phyloP scores from a whole-genome alignment of 1,140 invertebrate species.

The Musca vetustissima region DNA sequence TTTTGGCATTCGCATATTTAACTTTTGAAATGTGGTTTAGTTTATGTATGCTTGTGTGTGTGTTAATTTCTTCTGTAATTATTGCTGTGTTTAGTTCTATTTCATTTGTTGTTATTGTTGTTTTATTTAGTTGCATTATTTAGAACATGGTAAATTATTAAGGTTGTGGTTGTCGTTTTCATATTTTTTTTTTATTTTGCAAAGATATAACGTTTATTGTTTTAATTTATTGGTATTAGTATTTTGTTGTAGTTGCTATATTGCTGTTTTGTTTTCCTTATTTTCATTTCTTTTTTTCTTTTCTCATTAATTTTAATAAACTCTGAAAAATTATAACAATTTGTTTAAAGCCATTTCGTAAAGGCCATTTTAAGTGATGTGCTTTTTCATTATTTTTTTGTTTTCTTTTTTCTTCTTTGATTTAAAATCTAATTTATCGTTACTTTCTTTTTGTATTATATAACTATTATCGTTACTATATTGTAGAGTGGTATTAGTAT shows the following conservation, averaged over 20 bases:
- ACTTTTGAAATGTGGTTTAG: too few species aligned
- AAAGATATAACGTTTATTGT: too few species aligned
- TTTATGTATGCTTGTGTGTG: too few species aligned
- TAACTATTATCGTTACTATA: too few species aligned
- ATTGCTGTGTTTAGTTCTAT: background rate
- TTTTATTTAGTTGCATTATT: background rate
- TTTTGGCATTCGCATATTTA: too few species aligned
- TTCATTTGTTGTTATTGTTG: background rate
- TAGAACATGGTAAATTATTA: too few species aligned
- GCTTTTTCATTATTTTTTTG: background rate
- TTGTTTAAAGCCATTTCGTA: conserved; percentile 21
- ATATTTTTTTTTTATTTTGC: background rate
- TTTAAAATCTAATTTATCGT: conserved; percentile 17
- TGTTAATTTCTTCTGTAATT: too few species aligned
- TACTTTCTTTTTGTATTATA: background rate
- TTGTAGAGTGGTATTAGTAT: too few species aligned
- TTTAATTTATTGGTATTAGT: too few species aligned
- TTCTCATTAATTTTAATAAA: conserved; percentile 7
- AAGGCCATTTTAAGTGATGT: conserved; percentile 24
- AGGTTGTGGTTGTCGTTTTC: background rate
- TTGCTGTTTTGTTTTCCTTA: background rate
- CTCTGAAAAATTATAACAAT: conserved; percentile 23
- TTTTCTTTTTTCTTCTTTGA: background rate
- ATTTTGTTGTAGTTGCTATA: background rate
- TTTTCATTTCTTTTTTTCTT: background rate